Evolutionary conservation across 1,140 invertebrate species (phyloP).

Genomic region (Drosophila triauraria): DNA sequence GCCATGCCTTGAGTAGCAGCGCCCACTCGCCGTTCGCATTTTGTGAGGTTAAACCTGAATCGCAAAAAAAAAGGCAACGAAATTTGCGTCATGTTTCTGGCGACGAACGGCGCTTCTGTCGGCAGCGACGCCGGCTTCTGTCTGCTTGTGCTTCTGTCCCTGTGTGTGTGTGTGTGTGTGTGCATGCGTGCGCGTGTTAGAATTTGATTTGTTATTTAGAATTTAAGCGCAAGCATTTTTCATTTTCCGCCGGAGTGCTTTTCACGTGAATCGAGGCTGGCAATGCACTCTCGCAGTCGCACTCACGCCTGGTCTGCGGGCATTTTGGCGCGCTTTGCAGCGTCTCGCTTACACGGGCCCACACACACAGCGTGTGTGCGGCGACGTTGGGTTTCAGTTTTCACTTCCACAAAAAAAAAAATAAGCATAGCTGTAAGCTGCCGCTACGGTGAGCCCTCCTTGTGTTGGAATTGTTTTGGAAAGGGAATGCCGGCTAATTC

Average conservation of each 20-base stretch:
- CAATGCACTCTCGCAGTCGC: conserved; percentile 32
- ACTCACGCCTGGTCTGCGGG: conserved; percentile 2
- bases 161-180: background rate
- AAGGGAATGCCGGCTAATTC: background rate
- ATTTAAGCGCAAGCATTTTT: conserved; percentile 20
- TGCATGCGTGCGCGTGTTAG: conserved; percentile 16
- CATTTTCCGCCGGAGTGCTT: conserved; percentile 25
- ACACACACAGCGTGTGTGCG: background rate
- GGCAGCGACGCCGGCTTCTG: conserved; percentile 43
- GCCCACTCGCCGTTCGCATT: conserved; percentile 22
- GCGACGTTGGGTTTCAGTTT: background rate
- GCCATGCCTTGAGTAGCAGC: conserved; percentile 18
- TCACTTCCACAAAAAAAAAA: background rate
- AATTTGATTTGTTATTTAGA: conserved; percentile 36
- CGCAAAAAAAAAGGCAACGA: conserved; percentile 39
- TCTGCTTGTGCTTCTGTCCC: conserved; percentile 23
- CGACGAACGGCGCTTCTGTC: conserved; percentile 57
- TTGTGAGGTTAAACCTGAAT: conserved; percentile 69
- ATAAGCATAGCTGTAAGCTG: background rate
- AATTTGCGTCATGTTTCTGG: conserved; percentile 73
- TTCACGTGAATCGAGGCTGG: conserved; percentile 38
- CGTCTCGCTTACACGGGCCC: conserved; percentile 21
- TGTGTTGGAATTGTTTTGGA: background rate
- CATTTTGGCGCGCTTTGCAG: conserved; percentile 71
- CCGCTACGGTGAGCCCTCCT: background rate